These are phyloP conservation scores for Distichodus sexfasciatus DNA, from an alignment of 2,797 vertebrate species.

Conservation along the genomic window DNA sequence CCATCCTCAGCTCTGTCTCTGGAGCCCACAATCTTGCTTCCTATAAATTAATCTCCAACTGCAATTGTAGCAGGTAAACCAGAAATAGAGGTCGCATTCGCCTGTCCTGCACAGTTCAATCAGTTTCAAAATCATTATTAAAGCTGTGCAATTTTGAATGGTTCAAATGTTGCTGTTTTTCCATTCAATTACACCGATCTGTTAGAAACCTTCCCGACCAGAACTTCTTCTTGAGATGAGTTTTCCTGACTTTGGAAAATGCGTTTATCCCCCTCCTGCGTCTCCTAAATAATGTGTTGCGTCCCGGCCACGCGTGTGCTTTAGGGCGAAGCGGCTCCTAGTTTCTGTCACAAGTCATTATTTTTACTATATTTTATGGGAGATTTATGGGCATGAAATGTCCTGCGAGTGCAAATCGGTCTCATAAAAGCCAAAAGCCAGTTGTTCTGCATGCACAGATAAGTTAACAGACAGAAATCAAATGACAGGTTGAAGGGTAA, in stretches of 20 bases:
- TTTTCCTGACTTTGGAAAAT: constrained; percentile 56
- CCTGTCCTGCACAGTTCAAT: neutral
- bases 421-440: constrained; percentile 28
- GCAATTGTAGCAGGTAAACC: too few relatives aligned
- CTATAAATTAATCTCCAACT: too few relatives aligned
- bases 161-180: constrained; percentile 40
- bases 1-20: too few relatives aligned
- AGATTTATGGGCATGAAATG: constrained; percentile 46
- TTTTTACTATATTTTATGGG: constrained; percentile 35
- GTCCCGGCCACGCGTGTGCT: constrained; percentile 33
- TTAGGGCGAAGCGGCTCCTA: constrained; percentile 23
- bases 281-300: constrained; percentile 45
- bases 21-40: too few relatives aligned
- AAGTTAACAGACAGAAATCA: constrained; percentile 25
- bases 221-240: constrained; percentile 45
- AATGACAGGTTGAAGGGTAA: constrained; percentile 24
- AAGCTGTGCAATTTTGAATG: constrained; percentile 50
- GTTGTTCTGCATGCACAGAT: constrained; percentile 21
- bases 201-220: constrained; percentile 33
- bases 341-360: constrained; percentile 46
- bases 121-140: constrained; percentile 41
- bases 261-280: constrained; percentile 40
- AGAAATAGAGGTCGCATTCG: too few relatives aligned
- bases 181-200: constrained; percentile 52
- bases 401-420: constrained; percentile 33